Base-by-base conservation (phyloP, 2,797 vertebrate species). In the Mormyrops boulengeri region DNA sequence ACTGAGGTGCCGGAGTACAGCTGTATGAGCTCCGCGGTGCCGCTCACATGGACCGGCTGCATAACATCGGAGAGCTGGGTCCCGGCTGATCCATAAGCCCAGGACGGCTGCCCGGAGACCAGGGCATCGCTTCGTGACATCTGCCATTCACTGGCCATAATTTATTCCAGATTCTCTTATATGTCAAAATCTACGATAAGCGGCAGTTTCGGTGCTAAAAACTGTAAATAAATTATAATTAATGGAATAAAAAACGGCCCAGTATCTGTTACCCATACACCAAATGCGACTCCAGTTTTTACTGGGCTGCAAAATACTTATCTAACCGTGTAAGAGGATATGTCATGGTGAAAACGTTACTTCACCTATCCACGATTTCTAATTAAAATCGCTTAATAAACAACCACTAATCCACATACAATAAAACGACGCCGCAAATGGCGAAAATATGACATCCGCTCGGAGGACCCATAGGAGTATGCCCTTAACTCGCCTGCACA, bases 101-200 rank as follows among this genome's bases (percentile, higher is more conserved):
- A 93, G 5, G 93, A 91, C 38, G 90, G 66, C n/a, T 87, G 52
- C 22, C 30, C 92, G 12, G 69, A 90, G 9, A 93, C 80, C 4
- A 85, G 41, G n/a, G 30, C 89, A 34, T 88, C 82, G 8, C 88
- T 62, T 90, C 44, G 41, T 88, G n/a, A 62, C n/a, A 49, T 52
- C 84, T 47, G 80, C 9, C n/a, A 47, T 47, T 85, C 47, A 26
- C 19, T 85, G 22, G 80, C 44, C 80, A 85, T 85, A 26, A 85
- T 50, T 85, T 85, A 85, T 47, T 49, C n/a, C 17, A 14, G 73
- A 50, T 22, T 85, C n/a, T 50, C 47, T 50, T 85, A 84, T 22
- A 85, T 50, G 47, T 85, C 44, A 85, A 85, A 3, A 26, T 44
- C 44, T 9, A n/a, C 38, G n/a, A 22, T 50, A 47, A 49, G 19